These are phyloP conservation scores for Desoria tigrina DNA, from an alignment of 2,888 invertebrate genomes.

Conservation along the genomic window DNA sequence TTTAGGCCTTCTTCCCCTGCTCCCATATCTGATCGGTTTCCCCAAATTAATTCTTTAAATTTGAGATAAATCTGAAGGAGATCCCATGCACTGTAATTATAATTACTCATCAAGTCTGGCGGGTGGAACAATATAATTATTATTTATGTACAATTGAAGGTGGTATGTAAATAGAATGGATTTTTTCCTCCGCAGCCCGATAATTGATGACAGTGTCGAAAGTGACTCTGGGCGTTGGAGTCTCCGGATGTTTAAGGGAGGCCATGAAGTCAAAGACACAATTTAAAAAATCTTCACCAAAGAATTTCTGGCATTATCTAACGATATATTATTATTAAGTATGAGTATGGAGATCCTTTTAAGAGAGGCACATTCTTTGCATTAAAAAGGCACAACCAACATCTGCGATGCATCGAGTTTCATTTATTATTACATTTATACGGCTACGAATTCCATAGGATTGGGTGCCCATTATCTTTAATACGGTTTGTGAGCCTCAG, in stretches of 20 bases:
- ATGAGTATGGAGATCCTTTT: no score
- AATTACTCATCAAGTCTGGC: no score
- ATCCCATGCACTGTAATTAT: no score
- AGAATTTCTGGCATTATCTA: conserved; percentile 12
- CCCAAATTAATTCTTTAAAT: no score
- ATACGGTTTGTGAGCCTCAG: not conserved
- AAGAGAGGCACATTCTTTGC: no score
- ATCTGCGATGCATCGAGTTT: conserved; percentile 4
- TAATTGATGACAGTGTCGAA: conserved; percentile 18
- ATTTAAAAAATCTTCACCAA: conserved; percentile 11
- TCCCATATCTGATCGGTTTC: conserved; percentile 2
- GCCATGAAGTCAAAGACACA: conserved; percentile 18
- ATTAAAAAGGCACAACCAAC: not conserved
- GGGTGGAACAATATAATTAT: no score
- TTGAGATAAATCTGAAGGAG: no score
- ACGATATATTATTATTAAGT: not conserved
- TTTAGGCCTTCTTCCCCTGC: not conserved
- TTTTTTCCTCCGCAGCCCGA: not conserved
- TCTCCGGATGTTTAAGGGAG: conserved; percentile 14
- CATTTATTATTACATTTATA: not conserved
- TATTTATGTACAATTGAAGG: no score
- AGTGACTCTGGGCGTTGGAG: not conserved
- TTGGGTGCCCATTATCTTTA: conserved; percentile 10
- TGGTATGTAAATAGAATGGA: no score
- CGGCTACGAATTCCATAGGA: conserved; percentile 7